Conservation (phyloP, 2,888 invertebrate species). For the Electrophaes corylata region DNA sequence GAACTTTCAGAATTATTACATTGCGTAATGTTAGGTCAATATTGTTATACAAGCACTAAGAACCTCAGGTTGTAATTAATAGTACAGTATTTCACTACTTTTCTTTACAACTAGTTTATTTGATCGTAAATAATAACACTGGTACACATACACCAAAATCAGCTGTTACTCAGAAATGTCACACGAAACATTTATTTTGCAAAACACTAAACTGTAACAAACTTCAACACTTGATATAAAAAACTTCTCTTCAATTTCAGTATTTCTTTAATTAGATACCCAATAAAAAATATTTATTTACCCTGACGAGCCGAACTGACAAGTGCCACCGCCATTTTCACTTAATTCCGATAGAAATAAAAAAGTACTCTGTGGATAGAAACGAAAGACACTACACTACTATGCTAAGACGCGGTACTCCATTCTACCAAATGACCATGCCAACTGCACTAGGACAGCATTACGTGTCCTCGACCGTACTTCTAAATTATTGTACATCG, state of each 20-base stretch:
- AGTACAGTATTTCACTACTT: not conserved
- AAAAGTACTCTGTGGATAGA: no score
- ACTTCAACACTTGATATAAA: conserved; percentile 12
- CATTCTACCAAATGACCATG: no score
- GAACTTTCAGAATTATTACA: conserved; percentile 64
- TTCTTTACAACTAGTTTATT: not conserved
- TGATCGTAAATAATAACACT: not conserved
- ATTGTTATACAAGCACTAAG: not conserved
- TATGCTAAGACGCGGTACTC: no score
- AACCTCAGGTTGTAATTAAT: not conserved
- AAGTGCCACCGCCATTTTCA: conserved; percentile 76
- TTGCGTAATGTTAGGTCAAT: conserved; percentile 60
- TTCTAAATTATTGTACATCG: no score
- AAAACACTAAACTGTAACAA: conserved; percentile 12
- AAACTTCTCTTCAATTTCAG: conserved; percentile 23
- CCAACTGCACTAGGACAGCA: no score
- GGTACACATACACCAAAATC: not conserved
- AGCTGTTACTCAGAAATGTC: not conserved
- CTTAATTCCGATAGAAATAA: no score
- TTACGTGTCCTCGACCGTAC: no score
- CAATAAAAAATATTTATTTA: conserved; percentile 66
- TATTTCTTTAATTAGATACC: conserved; percentile 24
- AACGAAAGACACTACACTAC: no score
- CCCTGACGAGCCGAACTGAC: conserved; percentile 84
- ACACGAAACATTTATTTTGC: not conserved